A percentile compares a stretch with the other conserved stretches of the same genome.
Conservation (phyloP, 1,140 invertebrate species). For the Polypedilum vanderplanki region DNA sequence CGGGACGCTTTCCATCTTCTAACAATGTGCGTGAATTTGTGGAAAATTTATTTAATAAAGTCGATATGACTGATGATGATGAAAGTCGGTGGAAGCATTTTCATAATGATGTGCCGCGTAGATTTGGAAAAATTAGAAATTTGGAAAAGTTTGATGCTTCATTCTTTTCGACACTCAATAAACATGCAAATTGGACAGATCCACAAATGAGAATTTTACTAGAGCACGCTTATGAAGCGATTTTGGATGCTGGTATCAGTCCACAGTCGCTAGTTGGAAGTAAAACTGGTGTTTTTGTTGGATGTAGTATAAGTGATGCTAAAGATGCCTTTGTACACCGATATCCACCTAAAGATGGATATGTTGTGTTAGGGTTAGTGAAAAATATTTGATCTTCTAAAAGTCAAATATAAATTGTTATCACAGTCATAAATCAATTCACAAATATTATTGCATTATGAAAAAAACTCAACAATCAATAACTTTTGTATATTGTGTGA, state of each 20-base stretch:
- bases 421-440: no score
- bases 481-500: conserved; percentile 62
- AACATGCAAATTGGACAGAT: conserved; percentile 81
- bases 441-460: no score
- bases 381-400: no score
- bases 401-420: no score
- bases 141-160: conserved; percentile 74
- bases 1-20: conserved; percentile 81
- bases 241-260: conserved; percentile 51
- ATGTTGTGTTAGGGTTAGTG: conserved; percentile 62
- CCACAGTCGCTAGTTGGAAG: conserved; percentile 52
- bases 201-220: conserved; percentile 78
- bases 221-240: conserved; percentile 78
- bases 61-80: conserved; percentile 30
- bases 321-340: conserved; percentile 59
- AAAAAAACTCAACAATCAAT: no score
- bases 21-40: conserved; percentile 69
- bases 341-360: conserved; percentile 77
- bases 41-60: conserved; percentile 66
- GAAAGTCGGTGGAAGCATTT: conserved; percentile 29
- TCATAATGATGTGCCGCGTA: conserved; percentile 38
- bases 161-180: conserved; percentile 73
- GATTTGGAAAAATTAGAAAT: conserved; percentile 73
- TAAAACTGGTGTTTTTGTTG: conserved; percentile 71
- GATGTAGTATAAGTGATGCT: conserved; percentile 66